phyloP scores from a whole-genome alignment of 1,140 invertebrate species.

The Atopsyche davidsoni region DNA sequence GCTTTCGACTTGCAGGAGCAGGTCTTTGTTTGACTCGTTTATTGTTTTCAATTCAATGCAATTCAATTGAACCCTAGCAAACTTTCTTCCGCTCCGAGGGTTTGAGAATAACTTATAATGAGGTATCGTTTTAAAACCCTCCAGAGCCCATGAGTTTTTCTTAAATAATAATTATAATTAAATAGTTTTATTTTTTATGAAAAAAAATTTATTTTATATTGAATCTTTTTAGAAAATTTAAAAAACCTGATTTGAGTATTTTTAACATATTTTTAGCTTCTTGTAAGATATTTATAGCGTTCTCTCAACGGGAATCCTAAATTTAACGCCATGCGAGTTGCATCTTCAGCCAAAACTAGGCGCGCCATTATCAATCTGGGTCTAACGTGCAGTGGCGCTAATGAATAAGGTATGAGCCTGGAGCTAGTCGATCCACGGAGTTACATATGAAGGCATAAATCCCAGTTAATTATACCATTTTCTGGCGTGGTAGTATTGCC shows the following conservation, averaged over 20 bases:
- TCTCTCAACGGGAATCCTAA: too few species aligned
- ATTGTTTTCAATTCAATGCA: constrained; percentile 23
- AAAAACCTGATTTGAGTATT: too few species aligned
- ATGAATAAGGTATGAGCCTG: too few species aligned
- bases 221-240: not conserved
- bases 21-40: constrained; percentile 11
- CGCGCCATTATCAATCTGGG: too few species aligned
- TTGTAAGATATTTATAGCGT: too few species aligned
- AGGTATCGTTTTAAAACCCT: not conserved
- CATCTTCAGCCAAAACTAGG: too few species aligned
- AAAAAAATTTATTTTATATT: not conserved
- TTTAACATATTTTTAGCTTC: too few species aligned
- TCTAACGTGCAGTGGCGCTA: too few species aligned
- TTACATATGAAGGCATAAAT: not conserved
- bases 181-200: not conserved
- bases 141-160: not conserved
- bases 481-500: too few species aligned
- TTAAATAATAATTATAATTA: not conserved
- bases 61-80: constrained; percentile 7
- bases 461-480: constrained; percentile 5
- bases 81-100: not conserved
- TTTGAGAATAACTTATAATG: not conserved
- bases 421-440: not conserved
- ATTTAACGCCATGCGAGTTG: too few species aligned
- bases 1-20: too few species aligned